Evolutionary conservation across 2,113 vertebrate species (phyloP), one percentile per base, ranked within the genome.

Genomic region (Zosterops pallidus): DNA sequence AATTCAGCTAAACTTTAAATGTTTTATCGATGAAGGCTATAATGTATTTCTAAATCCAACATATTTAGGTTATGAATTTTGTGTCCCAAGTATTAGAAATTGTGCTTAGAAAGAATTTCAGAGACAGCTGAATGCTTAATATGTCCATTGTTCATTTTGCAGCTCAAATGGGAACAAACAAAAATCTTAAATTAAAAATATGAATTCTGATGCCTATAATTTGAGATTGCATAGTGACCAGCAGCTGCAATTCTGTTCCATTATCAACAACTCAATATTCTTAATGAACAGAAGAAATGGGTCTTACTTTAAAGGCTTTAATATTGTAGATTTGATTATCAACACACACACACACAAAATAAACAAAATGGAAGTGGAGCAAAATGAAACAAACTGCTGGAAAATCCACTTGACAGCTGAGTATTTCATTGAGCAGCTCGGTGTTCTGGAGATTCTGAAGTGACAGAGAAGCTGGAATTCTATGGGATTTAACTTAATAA

Each of bases 301-400:
- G 2, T 21, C 35, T 79, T 75, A 41, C 18, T 81, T 81, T 41
- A 60, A 92, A 55, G 14, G 9, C 7, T 67, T 64, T 60, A 35
- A n/a, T 67, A 31, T n/a, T 46, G 9, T 20, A 75, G 18, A 37
- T 50, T 65, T 65, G 8, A 46, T 78, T 84, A 49, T 35, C 20
- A 74, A 47, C 56, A n/a, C 6, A 42, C 39, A n/a, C 3, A 9
- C 9, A 74, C 4, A 28, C 1, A 50, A 42, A 49, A 20, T 2
- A 63, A 70, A 33, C 5, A 35, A 57, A 85, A 65, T 0, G 44
- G 20, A 4, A 31, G 26, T 4, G 3, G 4, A 46, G 8, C 23
- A 50, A 83, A 9, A 21, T 15, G 62, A 50, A 55, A 47, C 4
- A 69, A 69, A 19, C 4, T 0, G 0, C 1, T 17, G 72, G 29